Percentiles rank a stretch among this genome's conserved stretches.
Evolutionary conservation across 2,113 vertebrate genomes (phyloP).

Genomic region (Onychostruthus taczanowskii): DNA sequence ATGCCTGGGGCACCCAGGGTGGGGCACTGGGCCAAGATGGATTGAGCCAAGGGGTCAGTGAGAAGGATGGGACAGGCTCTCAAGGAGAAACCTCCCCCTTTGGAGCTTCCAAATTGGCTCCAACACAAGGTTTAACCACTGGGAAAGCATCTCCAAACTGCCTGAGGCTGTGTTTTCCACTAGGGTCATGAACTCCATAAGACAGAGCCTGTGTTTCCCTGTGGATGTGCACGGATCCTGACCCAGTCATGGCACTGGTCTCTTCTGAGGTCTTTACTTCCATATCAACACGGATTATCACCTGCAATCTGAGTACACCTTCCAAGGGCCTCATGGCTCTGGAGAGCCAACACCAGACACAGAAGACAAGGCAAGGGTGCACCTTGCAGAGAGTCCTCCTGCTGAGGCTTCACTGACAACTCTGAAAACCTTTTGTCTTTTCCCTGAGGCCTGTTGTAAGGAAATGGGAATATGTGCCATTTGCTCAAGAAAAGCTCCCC

Average conservation of each 20-base stretch:
- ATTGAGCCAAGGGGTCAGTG: neutral
- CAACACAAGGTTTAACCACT: rapidly evolving
- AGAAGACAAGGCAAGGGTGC: neutral
- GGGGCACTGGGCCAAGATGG: rapidly evolving
- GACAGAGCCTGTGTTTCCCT: neutral
- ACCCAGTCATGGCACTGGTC: neutral
- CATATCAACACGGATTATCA: neutral
- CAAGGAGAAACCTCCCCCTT: neutral
- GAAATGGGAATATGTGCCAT: neutral
- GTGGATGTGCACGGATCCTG: rapidly evolving
- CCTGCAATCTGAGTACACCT: neutral
- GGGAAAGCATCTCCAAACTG: neutral
- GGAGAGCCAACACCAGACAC: neutral
- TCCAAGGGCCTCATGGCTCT: neutral
- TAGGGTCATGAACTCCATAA: rapidly evolving
- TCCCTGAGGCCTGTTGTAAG: neutral
- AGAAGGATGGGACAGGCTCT: neutral
- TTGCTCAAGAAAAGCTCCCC: neutral
- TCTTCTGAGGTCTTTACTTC: neutral
- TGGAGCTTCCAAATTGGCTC: neutral
- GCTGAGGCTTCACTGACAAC: neutral
- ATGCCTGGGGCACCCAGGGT: too few species aligned
- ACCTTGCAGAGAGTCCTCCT: neutral
- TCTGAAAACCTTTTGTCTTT: neutral
- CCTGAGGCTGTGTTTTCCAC: neutral